phyloP scores from a whole-genome alignment of 2,888 invertebrate species.

The Hemithea aestivaria region DNA sequence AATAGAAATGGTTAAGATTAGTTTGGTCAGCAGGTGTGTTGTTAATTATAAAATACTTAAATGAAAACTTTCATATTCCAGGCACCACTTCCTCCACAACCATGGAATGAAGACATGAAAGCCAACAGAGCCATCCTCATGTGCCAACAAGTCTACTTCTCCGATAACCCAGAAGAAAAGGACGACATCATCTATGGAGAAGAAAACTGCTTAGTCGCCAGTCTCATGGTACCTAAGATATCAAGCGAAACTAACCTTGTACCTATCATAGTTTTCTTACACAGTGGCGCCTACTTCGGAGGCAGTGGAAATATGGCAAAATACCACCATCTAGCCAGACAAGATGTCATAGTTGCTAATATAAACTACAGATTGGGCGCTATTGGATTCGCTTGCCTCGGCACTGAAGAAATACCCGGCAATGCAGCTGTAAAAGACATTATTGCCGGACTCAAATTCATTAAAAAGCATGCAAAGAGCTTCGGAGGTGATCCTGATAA shows the following conservation, averaged over 20 bases:
- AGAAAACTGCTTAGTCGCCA: conserved; percentile 58
- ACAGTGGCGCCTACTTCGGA: conserved; percentile 64
- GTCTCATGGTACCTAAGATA: conserved; percentile 51
- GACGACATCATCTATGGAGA: conserved; percentile 47
- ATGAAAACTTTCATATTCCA: no score
- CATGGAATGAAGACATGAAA: conserved; percentile 46
- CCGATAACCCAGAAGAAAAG: conserved; percentile 38
- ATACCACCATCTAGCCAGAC: conserved; percentile 81
- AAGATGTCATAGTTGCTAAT: conserved; percentile 82
- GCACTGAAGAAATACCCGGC: conserved; percentile 82
- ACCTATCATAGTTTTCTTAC: conserved; percentile 64
- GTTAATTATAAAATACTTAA: no score
- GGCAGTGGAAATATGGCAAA: conserved; percentile 63
- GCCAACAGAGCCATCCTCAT: conserved; percentile 40
- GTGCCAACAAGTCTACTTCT: conserved; percentile 58
- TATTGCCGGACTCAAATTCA: conserved; percentile 86
- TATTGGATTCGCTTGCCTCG: conserved; percentile 83
- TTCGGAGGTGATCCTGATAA: conserved; percentile 90
- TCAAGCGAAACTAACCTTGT: conserved; percentile 51
- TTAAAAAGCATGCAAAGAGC: conserved; percentile 84
- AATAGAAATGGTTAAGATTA: no score
- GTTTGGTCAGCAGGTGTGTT: no score
- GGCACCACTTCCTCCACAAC: conserved; percentile 57
- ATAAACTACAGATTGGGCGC: conserved; percentile 86
- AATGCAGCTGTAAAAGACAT: conserved; percentile 93